Conservation (phyloP, 2,888 invertebrate genomes). For the Vesta saturnalis region DNA sequence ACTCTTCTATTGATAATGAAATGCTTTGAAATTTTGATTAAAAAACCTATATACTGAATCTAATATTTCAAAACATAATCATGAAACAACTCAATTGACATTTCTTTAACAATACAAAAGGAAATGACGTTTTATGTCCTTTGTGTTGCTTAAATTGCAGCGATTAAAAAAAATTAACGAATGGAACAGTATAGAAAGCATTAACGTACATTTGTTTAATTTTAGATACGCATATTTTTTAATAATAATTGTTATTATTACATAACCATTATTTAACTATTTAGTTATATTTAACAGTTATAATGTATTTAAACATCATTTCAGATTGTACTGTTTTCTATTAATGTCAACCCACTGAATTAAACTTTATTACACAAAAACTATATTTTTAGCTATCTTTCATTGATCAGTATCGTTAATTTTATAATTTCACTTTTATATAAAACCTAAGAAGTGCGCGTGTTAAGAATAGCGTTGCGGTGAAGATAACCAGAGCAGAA, state of each 20-base stretch:
- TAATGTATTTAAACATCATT: too few relatives aligned
- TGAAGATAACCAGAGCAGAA: conserved; percentile 35
- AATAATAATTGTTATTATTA: too few relatives aligned
- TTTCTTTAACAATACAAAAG: neutral
- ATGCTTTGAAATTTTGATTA: too few relatives aligned
- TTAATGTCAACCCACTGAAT: too few relatives aligned
- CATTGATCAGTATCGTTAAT: conserved; percentile 9
- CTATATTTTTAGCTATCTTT: neutral
- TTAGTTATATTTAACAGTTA: too few relatives aligned
- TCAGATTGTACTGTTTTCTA: too few relatives aligned
- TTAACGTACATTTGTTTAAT: neutral
- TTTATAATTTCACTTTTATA: conserved; percentile 38
- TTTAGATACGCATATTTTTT: too few relatives aligned
- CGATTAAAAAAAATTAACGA: neutral
- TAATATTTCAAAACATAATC: too few relatives aligned
- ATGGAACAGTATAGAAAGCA: neutral
- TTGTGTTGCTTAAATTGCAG: conserved; percentile 5
- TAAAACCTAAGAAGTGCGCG: conserved; percentile 27
- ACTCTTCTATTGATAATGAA: too few relatives aligned
- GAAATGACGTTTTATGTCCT: conserved; percentile 1
- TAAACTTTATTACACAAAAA: too few relatives aligned
- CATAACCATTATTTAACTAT: too few relatives aligned
- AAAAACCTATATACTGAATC: too few relatives aligned
- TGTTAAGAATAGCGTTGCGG: conserved; percentile 31
- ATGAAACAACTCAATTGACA: neutral